Conservation (phyloP, 2,888 invertebrate genomes). For the Herminia tarsipennalis region DNA sequence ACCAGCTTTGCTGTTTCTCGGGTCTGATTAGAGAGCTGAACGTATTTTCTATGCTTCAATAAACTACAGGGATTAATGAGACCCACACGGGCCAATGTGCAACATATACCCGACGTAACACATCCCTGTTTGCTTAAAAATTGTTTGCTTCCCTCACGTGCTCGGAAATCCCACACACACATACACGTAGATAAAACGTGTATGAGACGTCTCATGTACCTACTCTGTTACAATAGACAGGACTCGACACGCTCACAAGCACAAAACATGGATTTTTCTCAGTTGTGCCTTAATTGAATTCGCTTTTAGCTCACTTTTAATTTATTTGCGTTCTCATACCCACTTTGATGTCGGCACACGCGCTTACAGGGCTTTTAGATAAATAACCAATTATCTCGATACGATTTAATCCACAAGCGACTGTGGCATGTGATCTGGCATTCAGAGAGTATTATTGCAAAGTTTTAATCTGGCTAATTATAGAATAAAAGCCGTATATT, state of each 20-base stretch:
- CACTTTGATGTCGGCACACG: slow-evolving; percentile 73
- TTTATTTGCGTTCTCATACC: slow-evolving; percentile 74
- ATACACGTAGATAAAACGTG: slow-evolving; percentile 25
- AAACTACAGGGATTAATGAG: slow-evolving; percentile 5
- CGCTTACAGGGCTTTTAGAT: slow-evolving; percentile 67
- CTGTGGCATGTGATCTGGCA: slow-evolving; percentile 56
- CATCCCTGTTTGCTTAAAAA: slow-evolving; percentile 20
- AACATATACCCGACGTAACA: slow-evolving; percentile 9
- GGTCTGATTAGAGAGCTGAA: slow-evolving; percentile 3
- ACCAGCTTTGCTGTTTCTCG: neutral
- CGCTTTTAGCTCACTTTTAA: slow-evolving; percentile 75
- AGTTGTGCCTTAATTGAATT: slow-evolving; percentile 76
- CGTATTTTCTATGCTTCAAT: slow-evolving; percentile 9
- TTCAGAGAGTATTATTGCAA: slow-evolving; percentile 42
- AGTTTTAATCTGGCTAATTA: slow-evolving; percentile 41
- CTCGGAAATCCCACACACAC: slow-evolving; percentile 39
- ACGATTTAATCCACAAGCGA: slow-evolving; percentile 62
- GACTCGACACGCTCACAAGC: slow-evolving; percentile 40
- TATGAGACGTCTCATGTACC: slow-evolving; percentile 12
- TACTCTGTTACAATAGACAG: slow-evolving; percentile 41
- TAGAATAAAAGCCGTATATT: slow-evolving; percentile 26
- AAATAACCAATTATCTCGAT: slow-evolving; percentile 80
- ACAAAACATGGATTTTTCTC: slow-evolving; percentile 60
- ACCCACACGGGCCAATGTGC: slow-evolving; percentile 1
- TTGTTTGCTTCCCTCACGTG: slow-evolving; percentile 24